Evolutionary conservation across 1,140 invertebrate genomes (phyloP).

Genomic region (Paraescarpia echinospica): DNA sequence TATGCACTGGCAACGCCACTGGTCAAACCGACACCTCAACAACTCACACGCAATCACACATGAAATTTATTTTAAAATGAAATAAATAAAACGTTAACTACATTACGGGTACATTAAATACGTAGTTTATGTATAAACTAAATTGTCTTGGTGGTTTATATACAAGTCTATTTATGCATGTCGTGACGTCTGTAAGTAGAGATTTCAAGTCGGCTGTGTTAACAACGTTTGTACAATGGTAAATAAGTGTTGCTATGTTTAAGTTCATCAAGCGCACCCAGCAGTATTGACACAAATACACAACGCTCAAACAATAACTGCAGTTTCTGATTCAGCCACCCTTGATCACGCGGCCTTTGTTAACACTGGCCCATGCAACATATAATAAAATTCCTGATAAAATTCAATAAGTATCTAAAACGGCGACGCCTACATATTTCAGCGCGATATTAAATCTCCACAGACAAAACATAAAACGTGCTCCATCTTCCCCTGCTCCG

Average conservation of each 20-base stretch:
- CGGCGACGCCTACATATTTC: background rate
- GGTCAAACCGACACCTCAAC: background rate
- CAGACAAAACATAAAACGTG: background rate
- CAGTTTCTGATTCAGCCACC: background rate
- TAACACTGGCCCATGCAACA: background rate
- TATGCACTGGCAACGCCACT: background rate
- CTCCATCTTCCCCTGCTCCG: background rate
- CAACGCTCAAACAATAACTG: background rate
- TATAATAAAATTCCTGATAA: constrained; percentile 2
- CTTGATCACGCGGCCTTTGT: background rate
- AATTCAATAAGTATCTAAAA: background rate
- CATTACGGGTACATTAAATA: background rate
- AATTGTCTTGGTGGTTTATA: background rate
- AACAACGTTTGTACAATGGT: background rate
- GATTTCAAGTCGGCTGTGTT: background rate
- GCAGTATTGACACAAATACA: background rate
- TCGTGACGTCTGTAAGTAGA: background rate
- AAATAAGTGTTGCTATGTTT: background rate
- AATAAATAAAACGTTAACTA: background rate
- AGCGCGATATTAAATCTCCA: background rate
- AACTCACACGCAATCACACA: background rate
- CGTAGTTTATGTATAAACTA: background rate
- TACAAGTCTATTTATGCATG: background rate
- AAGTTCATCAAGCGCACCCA: too few relatives aligned
- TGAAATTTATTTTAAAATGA: background rate